phyloP scores from a whole-genome alignment of 2,888 invertebrate species.

The Lochmaea crataegi region DNA sequence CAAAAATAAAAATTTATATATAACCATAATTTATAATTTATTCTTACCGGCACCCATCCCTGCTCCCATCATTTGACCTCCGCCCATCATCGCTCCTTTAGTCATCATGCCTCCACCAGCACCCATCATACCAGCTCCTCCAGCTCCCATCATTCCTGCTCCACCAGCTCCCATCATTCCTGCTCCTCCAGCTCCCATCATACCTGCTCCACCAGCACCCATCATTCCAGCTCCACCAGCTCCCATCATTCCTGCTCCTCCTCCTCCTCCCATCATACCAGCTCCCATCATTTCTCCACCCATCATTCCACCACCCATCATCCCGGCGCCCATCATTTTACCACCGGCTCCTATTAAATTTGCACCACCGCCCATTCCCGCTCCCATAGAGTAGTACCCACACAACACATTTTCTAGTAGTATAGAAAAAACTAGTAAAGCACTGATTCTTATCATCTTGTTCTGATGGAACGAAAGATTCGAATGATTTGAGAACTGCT shows the following conservation, averaged over 20 bases:
- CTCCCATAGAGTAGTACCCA: constrained; percentile 17
- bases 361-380: constrained; percentile 24
- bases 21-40: too few relatives aligned
- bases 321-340: constrained; percentile 18
- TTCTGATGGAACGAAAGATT: constrained; percentile 1
- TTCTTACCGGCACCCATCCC: constrained; percentile 37
- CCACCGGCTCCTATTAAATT: constrained; percentile 22
- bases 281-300: constrained; percentile 33
- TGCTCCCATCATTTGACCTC: neutral
- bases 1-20: too few relatives aligned
- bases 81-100: constrained; percentile 50
- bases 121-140: constrained; percentile 47
- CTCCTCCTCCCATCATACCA: constrained; percentile 15
- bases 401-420: constrained; percentile 19
- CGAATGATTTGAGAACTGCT: constrained; percentile 12
- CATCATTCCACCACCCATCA: constrained; percentile 26
- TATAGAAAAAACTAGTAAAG: neutral
- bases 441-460: constrained; percentile 15
- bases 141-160: constrained; percentile 38
- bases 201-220: constrained; percentile 43
- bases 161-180: constrained; percentile 41
- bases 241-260: constrained; percentile 34
- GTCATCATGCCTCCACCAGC: constrained; percentile 37
- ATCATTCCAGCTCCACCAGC: constrained; percentile 47
- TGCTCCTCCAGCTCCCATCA: constrained; percentile 29